Base-by-base conservation (phyloP, 2,888 invertebrate genomes). In the Rhamphomyia laevipes region DNA sequence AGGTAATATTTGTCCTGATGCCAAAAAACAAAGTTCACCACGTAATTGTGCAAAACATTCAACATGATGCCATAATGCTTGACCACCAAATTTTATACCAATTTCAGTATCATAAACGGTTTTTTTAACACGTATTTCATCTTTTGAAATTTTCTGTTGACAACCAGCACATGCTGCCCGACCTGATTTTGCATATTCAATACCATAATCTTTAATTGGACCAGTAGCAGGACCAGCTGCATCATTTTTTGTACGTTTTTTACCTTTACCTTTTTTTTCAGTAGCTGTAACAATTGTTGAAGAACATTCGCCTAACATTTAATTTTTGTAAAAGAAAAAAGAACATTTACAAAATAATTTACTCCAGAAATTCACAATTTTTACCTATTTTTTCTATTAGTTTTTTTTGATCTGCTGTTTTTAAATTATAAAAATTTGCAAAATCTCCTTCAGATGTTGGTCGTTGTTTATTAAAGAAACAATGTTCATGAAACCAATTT, bases 41-140 rank as follows among this genome's bases (percentile, higher is more conserved):
- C 92, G 75, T 1, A 68, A 59, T 61, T 87, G 81, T 0, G 79
- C 82, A 72, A 96, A 96, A 65, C 96, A 96, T 51, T 86, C 84
- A 3, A 92, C 68, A 70, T 96, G 96, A 67, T 95, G 84, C 95
- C 95, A 96, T 46, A 82, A 73, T 50, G 89, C 81, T 60, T 85
- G 78, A 0, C 91, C 92, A 0, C 92, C 92, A 67, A 80, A 90
- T 65, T 81, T 81, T 61, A 77, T 79, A 0, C 86, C 90, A 17
- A 85, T 74, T 59, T 88, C 87, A 44, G 82, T 81, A 51, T 91
- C 87, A 68, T 74, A 92, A 57, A 90, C 89, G 55, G 86, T 86
- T 68, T 90, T 93, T 2, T 86, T 81, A 44, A 94, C 74, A 43
- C 92, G 76, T 4, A 92, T 71, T 59, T 78, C 80, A 64, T 75